A percentile compares a stretch with the other conserved stretches of the same genome.
These are phyloP conservation scores for Bovichtus diacanthus DNA, from an alignment of 2,797 vertebrate species.

Conservation along the genomic window DNA sequence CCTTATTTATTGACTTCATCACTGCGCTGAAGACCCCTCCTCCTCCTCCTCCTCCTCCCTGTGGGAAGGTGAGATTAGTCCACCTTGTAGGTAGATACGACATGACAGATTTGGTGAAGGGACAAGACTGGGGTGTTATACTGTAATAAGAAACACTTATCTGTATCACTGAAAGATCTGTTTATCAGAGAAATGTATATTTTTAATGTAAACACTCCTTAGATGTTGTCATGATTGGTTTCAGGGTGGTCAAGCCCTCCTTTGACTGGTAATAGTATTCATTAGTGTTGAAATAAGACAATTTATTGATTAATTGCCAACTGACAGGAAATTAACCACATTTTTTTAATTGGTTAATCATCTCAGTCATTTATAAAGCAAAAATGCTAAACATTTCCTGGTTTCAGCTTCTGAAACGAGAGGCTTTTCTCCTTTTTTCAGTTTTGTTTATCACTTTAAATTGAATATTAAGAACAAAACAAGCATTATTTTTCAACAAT, in stretches of 20 bases:
- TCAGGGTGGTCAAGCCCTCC: no score
- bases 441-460: not conserved
- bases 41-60: not conserved
- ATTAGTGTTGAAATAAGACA: no score
- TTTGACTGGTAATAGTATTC: no score
- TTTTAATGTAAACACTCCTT: no score
- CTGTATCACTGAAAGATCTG: no score
- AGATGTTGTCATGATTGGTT: no score
- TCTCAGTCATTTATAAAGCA: not conserved
- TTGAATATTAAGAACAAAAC: no score
- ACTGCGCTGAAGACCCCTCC: constrained; percentile 5
- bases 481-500: not conserved
- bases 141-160: not conserved
- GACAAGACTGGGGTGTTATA: not conserved
- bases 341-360: not conserved
- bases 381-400: not conserved
- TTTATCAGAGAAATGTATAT: no score
- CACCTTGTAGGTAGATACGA: not conserved
- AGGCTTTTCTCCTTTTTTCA: not conserved
- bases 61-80: constrained; percentile 26
- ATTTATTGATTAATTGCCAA: no score
- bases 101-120: not conserved
- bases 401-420: not conserved
- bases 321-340: no score
- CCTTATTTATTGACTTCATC: constrained; percentile 65